Base-by-base conservation (phyloP, 37 sponge, comb jelly and placozoan genomes). In the Bolinopsis microptera region DNA sequence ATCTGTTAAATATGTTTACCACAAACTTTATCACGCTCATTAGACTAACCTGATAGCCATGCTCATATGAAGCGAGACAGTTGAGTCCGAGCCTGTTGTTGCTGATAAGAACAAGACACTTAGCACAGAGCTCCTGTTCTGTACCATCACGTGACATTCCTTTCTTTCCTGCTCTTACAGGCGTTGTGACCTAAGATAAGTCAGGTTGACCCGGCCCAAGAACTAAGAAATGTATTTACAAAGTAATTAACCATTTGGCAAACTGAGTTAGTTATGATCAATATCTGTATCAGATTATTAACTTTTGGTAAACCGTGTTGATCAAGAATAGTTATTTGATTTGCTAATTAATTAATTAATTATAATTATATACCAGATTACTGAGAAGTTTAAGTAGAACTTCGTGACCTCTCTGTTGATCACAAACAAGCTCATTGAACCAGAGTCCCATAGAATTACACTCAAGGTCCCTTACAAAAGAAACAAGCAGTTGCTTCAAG, bases 381-480 rank as follows among this genome's bases (percentile, higher is more conserved):
- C n/a, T n/a, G 41, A 86, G 90, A 41, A 86, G 90, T 24, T 86
- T 86, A 0, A 86, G 27, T 25, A 86, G 40, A 34, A 86, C 90
- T 40, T 86, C 90, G 23, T 86, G 90, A 2, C 90, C 90, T 33
- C 90, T 28, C 24, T 86, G 90, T 34, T 86, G 90, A 40, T 86
- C 90, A 86, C 90, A 86, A 28, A 86, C 90, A 28, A 86, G 28
- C 61, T 86, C 90, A 34, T 86, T 86, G 61, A 86, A 86, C 90
- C 90, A 86, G 0, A 86, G 61, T 40, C 90, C 90, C 90, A 86
- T 86, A 5, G 90, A 28, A 41, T 86, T 86, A 38, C 61, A 41
- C 90, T 86, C 90, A 0, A 86, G 90, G 36, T 86, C 90, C 61
- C 90, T 39, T 0, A 86, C 61, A 3, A 86, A 38, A 41, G 90